Evolutionary conservation across 2,888 invertebrate genomes (phyloP).

Genomic region (Toxonevra muliebris): DNA sequence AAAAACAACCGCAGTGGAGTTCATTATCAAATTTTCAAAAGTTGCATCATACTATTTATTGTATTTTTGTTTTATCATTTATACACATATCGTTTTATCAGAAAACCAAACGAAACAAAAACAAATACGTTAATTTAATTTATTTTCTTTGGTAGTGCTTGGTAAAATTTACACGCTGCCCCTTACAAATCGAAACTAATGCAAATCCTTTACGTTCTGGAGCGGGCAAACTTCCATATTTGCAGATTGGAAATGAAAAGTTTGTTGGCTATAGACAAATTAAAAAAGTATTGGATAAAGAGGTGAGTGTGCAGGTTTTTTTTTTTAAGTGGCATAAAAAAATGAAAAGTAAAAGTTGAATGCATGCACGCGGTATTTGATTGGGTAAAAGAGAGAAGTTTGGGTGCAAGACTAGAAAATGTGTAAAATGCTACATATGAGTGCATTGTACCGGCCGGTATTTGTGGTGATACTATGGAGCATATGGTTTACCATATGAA

Average conservation of each 20-base stretch:
- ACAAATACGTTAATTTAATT: conserved; percentile 36
- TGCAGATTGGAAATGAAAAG: conserved; percentile 68
- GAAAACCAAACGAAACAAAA: background rate
- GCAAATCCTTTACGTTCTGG: conserved; percentile 79
- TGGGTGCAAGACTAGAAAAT: background rate
- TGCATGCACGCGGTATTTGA: background rate
- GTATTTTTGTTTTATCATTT: conserved; percentile 7
- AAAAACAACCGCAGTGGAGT: conserved; percentile 31
- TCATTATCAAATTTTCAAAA: conserved; percentile 16
- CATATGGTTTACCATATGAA: no score
- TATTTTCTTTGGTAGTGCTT: conserved; percentile 67
- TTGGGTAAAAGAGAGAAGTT: background rate
- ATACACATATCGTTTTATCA: background rate
- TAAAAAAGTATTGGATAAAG: conserved; percentile 73
- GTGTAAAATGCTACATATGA: background rate
- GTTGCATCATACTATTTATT: conserved; percentile 50
- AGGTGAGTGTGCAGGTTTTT: conserved; percentile 65
- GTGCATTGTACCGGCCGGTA: background rate
- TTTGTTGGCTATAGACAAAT: conserved; percentile 76
- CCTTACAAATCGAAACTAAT: conserved; percentile 74
- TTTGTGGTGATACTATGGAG: background rate
- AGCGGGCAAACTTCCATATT: conserved; percentile 76
- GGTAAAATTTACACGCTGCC: conserved; percentile 81
- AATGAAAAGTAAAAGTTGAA: background rate
- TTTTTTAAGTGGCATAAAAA: no score